A percentile compares a stretch with the other conserved stretches of the same genome.
Evolutionary conservation across 2,888 invertebrate species (phyloP).

Genomic region (Caprella mutica): DNA sequence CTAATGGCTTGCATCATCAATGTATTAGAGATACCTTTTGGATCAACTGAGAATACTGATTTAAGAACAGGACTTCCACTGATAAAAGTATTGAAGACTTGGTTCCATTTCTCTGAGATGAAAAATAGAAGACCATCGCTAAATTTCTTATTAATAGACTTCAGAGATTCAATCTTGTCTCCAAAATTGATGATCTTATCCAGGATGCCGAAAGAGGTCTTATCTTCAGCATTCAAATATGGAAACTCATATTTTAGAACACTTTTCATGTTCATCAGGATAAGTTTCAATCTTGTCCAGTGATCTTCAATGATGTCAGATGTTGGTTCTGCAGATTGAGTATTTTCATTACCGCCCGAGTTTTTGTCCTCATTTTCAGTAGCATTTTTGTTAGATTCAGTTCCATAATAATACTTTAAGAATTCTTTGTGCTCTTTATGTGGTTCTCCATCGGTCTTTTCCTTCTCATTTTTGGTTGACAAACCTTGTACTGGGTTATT

Average conservation of each 20-base stretch:
- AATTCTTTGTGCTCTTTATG: too few relatives aligned
- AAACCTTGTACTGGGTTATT: too few relatives aligned
- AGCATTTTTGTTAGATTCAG: too few relatives aligned
- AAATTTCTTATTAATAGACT: conserved; percentile 13
- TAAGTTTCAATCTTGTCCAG: conserved; percentile 26
- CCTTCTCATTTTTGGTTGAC: too few relatives aligned
- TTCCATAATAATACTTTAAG: too few relatives aligned
- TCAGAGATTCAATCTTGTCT: conserved; percentile 21
- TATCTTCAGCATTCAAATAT: conserved; percentile 4
- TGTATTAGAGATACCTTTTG: background rate
- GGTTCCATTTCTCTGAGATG: conserved; percentile 19
- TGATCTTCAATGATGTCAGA: conserved; percentile 10
- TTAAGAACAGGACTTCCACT: conserved; percentile 19
- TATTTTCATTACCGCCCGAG: background rate
- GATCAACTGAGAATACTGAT: background rate
- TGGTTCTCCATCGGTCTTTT: too few relatives aligned
- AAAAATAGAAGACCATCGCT: conserved; percentile 15
- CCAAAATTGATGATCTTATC: conserved; percentile 25
- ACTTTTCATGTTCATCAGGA: conserved; percentile 27
- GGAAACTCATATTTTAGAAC: conserved; percentile 24
- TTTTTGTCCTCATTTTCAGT: too few relatives aligned
- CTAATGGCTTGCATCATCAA: background rate
- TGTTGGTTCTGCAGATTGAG: too few relatives aligned
- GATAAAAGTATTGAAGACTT: conserved; percentile 12
- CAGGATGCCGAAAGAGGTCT: conserved; percentile 10